Percentiles rank a stretch among this genome's conserved stretches.
phyloP scores from a whole-genome alignment of 2,888 invertebrate species.

The Apodemia mormo region DNA sequence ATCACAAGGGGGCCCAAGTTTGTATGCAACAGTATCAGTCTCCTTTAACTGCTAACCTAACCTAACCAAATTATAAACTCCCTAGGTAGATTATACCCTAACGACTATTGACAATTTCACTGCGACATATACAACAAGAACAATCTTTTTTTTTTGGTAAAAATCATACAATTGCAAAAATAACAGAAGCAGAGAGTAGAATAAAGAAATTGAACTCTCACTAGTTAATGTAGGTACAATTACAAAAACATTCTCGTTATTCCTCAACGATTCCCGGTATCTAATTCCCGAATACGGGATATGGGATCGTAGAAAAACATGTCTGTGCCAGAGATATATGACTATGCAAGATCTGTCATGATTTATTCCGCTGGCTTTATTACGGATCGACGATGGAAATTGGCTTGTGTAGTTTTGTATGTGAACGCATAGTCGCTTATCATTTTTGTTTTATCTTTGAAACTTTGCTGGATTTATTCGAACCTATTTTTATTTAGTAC shows the following conservation, averaged over 20 bases:
- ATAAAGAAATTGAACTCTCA: neutral
- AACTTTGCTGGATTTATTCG: constrained; percentile 12
- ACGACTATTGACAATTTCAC: too few species aligned
- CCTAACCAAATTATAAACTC: too few species aligned
- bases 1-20: too few species aligned
- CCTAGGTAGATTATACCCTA: too few species aligned
- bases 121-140: too few species aligned
- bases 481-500: constrained; percentile 4
- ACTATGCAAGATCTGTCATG: constrained; percentile 36
- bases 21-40: too few species aligned
- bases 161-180: neutral
- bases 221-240: constrained; percentile 1
- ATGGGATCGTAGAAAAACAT: constrained; percentile 44
- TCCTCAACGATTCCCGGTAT: constrained; percentile 41
- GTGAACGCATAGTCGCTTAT: constrained; percentile 8
- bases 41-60: too few species aligned
- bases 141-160: neutral
- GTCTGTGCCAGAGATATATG: constrained; percentile 36
- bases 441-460: constrained; percentile 15
- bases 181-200: neutral
- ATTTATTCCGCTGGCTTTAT: constrained; percentile 38
- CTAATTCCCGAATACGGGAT: constrained; percentile 41
- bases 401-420: constrained; percentile 23
- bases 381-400: constrained; percentile 32
- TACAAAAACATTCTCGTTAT: constrained; percentile 29